Evolutionary conservation across 2,888 invertebrate species (phyloP).

Genomic region (Trisateles emortualis): DNA sequence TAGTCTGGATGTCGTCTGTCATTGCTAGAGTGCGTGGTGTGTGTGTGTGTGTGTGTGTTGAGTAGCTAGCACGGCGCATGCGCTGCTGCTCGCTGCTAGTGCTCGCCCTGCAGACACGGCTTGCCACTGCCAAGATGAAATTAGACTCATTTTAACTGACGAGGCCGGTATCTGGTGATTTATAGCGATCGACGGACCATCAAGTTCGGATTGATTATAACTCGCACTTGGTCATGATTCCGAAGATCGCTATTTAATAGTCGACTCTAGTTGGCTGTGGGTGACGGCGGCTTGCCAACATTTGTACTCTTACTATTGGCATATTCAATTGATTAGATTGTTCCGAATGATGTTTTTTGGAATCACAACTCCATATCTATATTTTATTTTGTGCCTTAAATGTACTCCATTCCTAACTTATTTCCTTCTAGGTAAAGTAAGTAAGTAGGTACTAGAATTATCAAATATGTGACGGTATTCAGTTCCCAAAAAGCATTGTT

Average conservation of each 20-base stretch:
- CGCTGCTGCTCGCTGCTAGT: conserved; percentile 40
- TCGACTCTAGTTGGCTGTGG: conserved; percentile 20
- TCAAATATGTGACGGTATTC: no score
- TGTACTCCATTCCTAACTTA: no score
- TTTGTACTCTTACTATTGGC: conserved; percentile 27
- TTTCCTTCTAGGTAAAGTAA: no score
- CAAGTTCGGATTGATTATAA: conserved; percentile 11
- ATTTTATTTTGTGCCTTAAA: no score
- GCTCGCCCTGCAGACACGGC: conserved; percentile 31
- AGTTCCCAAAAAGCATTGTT: no score
- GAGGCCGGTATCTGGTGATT: conserved; percentile 55
- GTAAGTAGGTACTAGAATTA: no score
- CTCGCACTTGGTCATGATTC: conserved; percentile 18
- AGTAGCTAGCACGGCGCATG: conserved; percentile 59
- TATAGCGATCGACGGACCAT: conserved; percentile 49
- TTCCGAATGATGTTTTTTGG: neutral
- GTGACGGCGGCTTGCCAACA: conserved; percentile 31
- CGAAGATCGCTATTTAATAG: conserved; percentile 29
- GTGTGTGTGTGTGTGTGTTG: conserved; percentile 37
- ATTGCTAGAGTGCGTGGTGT: conserved; percentile 46
- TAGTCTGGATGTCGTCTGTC: conserved; percentile 26
- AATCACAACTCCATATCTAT: neutral
- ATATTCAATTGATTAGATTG: conserved; percentile 2
- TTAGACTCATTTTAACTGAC: conserved; percentile 69
- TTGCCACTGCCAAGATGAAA: conserved; percentile 72